Evolutionary conservation across 2,113 vertebrate genomes (phyloP).

Genomic region (Cettia cetti): DNA sequence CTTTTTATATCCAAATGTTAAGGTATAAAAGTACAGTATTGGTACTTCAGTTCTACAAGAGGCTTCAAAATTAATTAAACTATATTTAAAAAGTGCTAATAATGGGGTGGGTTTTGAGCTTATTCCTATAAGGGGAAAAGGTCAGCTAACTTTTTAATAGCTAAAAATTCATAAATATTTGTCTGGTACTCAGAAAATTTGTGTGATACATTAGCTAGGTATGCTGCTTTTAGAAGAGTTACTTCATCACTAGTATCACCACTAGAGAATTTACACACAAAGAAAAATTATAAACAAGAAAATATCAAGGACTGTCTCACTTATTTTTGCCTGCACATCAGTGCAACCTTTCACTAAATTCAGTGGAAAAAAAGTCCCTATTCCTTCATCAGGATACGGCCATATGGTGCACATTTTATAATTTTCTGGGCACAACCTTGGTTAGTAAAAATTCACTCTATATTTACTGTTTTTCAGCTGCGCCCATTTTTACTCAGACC

Average conservation of each 20-base stretch:
- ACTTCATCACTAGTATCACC: not conserved
- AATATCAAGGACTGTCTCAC: not conserved
- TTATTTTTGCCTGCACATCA: not conserved
- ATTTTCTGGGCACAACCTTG: not conserved
- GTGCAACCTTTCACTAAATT: not conserved
- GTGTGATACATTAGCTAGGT: not conserved
- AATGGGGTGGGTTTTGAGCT: not conserved
- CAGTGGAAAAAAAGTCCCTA: not conserved
- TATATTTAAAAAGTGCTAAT: not conserved
- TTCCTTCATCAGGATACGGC: not conserved
- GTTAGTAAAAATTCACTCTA: not conserved
- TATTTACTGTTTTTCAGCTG: not conserved
- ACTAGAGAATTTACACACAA: not conserved
- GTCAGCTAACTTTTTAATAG: not conserved
- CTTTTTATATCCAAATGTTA: not conserved
- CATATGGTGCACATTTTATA: not conserved
- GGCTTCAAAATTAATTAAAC: not conserved
- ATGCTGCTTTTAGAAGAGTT: not conserved
- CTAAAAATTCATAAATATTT: not conserved
- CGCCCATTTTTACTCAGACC: not conserved
- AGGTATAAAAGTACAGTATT: not conserved
- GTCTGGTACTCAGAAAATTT: not conserved
- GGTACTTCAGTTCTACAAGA: not conserved
- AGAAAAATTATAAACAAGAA: not conserved
- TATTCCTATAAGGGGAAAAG: not conserved